phyloP scores from a whole-genome alignment of 1,140 invertebrate species.

The Drosophila orosa region DNA sequence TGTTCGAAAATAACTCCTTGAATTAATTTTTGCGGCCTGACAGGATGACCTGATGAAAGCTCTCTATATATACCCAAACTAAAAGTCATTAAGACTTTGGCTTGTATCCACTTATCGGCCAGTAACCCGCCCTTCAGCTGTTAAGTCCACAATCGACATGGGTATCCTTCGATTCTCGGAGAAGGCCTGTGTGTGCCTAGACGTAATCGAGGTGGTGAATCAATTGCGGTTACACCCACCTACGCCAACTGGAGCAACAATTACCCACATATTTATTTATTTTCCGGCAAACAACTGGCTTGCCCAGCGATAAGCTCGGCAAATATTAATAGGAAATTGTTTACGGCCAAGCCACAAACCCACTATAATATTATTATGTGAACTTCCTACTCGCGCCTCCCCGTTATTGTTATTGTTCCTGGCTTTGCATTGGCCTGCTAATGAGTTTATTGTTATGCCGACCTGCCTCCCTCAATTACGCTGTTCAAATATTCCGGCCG shows the following conservation, averaged over 20 bases:
- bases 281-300: slow-evolving; percentile 37
- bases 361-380: slow-evolving; percentile 38
- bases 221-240: slow-evolving; percentile 45
- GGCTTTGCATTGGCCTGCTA: slow-evolving; percentile 50
- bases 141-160: slow-evolving; percentile 2
- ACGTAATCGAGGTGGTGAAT: slow-evolving; percentile 40
- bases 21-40: neutral
- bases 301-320: slow-evolving; percentile 57
- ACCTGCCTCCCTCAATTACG: slow-evolving; percentile 16
- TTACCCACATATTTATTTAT: slow-evolving; percentile 62
- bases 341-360: slow-evolving; percentile 30
- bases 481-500: slow-evolving; percentile 56
- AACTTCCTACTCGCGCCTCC: slow-evolving; percentile 47
- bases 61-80: slow-evolving; percentile 19
- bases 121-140: slow-evolving; percentile 21
- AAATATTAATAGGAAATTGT: slow-evolving; percentile 73
- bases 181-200: slow-evolving; percentile 20
- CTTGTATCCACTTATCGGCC: neutral
- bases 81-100: slow-evolving; percentile 1
- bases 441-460: slow-evolving; percentile 57
- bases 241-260: slow-evolving; percentile 55
- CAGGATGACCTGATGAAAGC: neutral
- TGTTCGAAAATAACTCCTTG: neutral
- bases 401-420: slow-evolving; percentile 42
- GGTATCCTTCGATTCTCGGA: neutral